Conservation (phyloP, 2,888 invertebrate genomes). For the Philereme transversata region DNA sequence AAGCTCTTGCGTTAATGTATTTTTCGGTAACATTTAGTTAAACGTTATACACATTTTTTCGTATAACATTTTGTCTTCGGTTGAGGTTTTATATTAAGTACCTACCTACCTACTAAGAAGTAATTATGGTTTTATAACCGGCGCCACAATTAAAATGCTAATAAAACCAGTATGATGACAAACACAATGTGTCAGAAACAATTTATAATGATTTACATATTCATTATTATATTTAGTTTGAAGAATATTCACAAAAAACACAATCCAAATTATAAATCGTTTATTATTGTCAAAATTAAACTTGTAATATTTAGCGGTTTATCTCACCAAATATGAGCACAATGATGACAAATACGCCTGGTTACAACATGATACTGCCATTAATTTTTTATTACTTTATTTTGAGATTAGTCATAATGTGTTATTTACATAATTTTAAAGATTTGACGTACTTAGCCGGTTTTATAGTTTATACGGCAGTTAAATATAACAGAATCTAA, state of each 20-base stretch:
- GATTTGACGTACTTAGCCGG: slow-evolving; percentile 2
- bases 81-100: no score
- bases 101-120: neutral
- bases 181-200: neutral
- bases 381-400: slow-evolving; percentile 20
- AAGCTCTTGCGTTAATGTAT: no score
- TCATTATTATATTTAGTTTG: no score
- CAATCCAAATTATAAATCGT: no score
- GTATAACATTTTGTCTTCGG: no score
- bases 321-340: slow-evolving; percentile 6
- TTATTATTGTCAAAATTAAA: no score
- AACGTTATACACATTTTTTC: no score
- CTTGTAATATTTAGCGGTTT: neutral
- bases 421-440: slow-evolving; percentile 28
- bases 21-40: no score
- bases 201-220: neutral
- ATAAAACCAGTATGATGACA: neutral
- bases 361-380: slow-evolving; percentile 9
- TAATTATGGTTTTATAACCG: neutral
- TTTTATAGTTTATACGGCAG: slow-evolving; percentile 8
- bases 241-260: no score
- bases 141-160: neutral
- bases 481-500: slow-evolving; percentile 5
- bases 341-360: neutral
- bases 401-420: slow-evolving; percentile 12